These are phyloP conservation scores for Oryzias curvinotus DNA, from an alignment of 2,113 vertebrate genomes.

Conservation along the genomic window DNA sequence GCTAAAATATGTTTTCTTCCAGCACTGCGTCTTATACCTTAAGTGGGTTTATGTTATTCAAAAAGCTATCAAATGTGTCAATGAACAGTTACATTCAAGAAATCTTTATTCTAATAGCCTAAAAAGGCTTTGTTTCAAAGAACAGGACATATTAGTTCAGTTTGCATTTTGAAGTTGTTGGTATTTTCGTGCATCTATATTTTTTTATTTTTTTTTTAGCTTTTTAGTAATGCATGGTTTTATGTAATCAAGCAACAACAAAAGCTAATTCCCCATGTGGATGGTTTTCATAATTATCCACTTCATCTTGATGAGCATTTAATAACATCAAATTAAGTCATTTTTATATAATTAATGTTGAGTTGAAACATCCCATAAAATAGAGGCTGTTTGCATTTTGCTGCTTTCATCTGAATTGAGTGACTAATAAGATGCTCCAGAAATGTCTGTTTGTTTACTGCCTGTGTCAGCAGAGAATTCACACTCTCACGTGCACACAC, in stretches of 20 bases:
- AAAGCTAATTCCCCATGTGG: slow-evolving; percentile 5
- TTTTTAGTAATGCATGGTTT: slow-evolving; percentile 1
- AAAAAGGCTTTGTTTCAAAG: too few species aligned
- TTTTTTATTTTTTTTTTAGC: background rate
- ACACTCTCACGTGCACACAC: slow-evolving; percentile 2
- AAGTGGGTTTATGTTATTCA: too few species aligned
- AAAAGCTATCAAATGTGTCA: too few species aligned
- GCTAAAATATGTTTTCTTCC: too few species aligned
- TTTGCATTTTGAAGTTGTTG: background rate
- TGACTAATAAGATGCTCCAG: slow-evolving; percentile 40
- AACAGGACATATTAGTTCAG: too few species aligned
- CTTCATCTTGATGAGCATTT: slow-evolving; percentile 24
- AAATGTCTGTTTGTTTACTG: slow-evolving; percentile 50
- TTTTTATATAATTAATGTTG: slow-evolving; percentile 35
- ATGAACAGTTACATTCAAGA: too few species aligned
- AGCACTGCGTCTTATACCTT: too few species aligned
- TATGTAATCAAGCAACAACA: slow-evolving; percentile 20
- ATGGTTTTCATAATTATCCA: slow-evolving; percentile 34
- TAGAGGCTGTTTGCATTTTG: slow-evolving; percentile 38
- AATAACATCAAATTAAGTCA: slow-evolving; percentile 28
- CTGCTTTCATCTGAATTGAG: slow-evolving; percentile 46
- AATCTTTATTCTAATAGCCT: too few species aligned
- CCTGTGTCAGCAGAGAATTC: slow-evolving; percentile 27
- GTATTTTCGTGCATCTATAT: slow-evolving; percentile 13
- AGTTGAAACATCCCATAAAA: slow-evolving; percentile 28